Evolutionary conservation across 2,113 vertebrate genomes (phyloP).

Genomic region (Sturnira hondurensis): DNA sequence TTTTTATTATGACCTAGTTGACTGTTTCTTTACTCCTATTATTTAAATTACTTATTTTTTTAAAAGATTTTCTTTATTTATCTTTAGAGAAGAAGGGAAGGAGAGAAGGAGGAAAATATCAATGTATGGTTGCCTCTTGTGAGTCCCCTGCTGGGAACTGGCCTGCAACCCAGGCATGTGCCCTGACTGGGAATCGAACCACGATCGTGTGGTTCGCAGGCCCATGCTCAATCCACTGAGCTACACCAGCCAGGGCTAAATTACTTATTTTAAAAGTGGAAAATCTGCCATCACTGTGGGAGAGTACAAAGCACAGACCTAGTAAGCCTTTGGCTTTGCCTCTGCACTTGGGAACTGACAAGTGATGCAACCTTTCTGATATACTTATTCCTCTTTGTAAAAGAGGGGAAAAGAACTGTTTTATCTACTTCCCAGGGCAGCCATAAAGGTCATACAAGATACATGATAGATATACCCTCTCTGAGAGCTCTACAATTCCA

Average conservation of each 20-base stretch:
- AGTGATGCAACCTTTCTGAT: background rate
- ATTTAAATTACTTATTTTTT: background rate
- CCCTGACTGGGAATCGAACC: no score
- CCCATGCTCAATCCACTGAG: no score
- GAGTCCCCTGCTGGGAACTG: no score
- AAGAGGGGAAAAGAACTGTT: background rate
- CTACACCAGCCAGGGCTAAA: no score
- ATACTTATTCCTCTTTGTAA: background rate
- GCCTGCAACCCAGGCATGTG: no score
- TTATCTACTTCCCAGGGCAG: background rate
- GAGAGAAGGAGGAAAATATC: no score
- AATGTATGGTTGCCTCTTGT: no score
- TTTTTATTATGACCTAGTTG: background rate
- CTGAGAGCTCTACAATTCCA: fast-evolving
- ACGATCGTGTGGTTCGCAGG: no score
- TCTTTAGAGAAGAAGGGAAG: no score
- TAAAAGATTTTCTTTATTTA: no score
- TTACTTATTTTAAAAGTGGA: background rate
- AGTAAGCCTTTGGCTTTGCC: background rate
- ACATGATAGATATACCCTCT: fast-evolving
- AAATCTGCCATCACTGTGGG: background rate
- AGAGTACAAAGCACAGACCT: background rate
- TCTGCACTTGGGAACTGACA: background rate
- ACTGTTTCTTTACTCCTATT: background rate
- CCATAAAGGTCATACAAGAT: background rate